Percentiles rank a stretch among this genome's conserved stretches.
phyloP scores from a whole-genome alignment of 1,140 invertebrate genomes.

The Cyclargus thomasi region DNA sequence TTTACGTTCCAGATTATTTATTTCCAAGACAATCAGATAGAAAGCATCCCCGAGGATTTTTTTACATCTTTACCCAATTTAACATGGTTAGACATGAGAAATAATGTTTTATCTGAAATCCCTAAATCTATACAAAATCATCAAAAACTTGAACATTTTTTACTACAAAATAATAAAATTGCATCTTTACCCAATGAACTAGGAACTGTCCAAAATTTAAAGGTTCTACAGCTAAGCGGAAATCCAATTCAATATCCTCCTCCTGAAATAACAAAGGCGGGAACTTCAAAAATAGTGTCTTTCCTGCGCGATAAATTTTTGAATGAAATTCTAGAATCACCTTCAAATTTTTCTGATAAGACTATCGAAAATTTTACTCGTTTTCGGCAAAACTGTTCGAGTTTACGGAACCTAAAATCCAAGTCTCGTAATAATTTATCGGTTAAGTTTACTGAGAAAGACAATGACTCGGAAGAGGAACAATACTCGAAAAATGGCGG shows the following conservation, averaged over 20 bases:
- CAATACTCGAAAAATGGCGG: slow-evolving; percentile 45
- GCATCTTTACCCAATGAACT: slow-evolving; percentile 75
- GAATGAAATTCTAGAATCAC: slow-evolving; percentile 33
- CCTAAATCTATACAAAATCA: slow-evolving; percentile 74
- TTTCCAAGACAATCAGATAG: slow-evolving; percentile 74
- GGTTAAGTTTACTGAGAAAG: slow-evolving; percentile 50
- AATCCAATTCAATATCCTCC: slow-evolving; percentile 76
- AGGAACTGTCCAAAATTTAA: slow-evolving; percentile 69
- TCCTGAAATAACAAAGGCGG: slow-evolving; percentile 62
- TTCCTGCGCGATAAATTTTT: slow-evolving; percentile 69
- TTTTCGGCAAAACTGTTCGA: slow-evolving; percentile 48
- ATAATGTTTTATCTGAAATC: slow-evolving; percentile 73
- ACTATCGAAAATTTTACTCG: slow-evolving; percentile 27
- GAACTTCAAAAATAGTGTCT: slow-evolving; percentile 57
- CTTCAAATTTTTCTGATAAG: slow-evolving; percentile 37
- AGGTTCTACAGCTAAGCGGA: slow-evolving; percentile 69
- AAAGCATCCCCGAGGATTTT: slow-evolving; percentile 68
- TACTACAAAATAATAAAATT: slow-evolving; percentile 76
- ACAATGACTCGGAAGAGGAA: slow-evolving; percentile 44
- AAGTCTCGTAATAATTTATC: slow-evolving; percentile 37
- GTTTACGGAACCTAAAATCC: slow-evolving; percentile 40
- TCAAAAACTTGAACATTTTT: slow-evolving; percentile 70
- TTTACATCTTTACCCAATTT: slow-evolving; percentile 70
- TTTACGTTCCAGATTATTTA: slow-evolving; percentile 72
- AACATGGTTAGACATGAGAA: slow-evolving; percentile 76